Conservation (phyloP, 2,797 vertebrate genomes). For the Coluber constrictor region DNA sequence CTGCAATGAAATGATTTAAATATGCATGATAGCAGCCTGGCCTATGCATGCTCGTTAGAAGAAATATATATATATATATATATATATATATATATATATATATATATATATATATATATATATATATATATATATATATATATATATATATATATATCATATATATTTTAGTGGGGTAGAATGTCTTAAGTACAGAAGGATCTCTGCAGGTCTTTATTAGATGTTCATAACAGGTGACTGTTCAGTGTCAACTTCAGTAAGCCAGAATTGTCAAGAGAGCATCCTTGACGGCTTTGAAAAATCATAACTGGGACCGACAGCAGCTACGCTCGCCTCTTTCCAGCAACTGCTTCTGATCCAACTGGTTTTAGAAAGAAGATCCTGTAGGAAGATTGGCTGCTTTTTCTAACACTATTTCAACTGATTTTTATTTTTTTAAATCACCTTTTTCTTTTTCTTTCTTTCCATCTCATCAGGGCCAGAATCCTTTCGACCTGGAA, state of each 20-base stretch:
- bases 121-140: no score
- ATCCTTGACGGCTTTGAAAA: not conserved
- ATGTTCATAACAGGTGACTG: not conserved
- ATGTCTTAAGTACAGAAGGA: not conserved
- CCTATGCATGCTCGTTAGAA: not conserved
- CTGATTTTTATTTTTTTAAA: not conserved
- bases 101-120: not conserved
- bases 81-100: no score
- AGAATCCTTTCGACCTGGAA: conserved; percentile 91
- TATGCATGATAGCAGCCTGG: not conserved
- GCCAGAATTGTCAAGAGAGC: not conserved
- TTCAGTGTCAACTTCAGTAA: not conserved
- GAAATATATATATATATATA: not conserved
- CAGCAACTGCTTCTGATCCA: not conserved
- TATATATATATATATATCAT: not conserved
- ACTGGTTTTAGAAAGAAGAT: not conserved
- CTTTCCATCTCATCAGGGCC: conserved; percentile 73
- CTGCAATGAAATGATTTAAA: not conserved
- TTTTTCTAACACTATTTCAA: not conserved
- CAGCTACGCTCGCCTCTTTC: not conserved
- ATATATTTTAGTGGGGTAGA: not conserved
- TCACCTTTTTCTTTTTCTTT: not conserved
- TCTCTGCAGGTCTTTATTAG: not conserved
- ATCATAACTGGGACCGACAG: not conserved
- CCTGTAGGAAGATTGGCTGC: not conserved